These are phyloP conservation scores for Anhinga rufa DNA, from an alignment of 2,113 vertebrate species.

Conservation along the genomic window DNA sequence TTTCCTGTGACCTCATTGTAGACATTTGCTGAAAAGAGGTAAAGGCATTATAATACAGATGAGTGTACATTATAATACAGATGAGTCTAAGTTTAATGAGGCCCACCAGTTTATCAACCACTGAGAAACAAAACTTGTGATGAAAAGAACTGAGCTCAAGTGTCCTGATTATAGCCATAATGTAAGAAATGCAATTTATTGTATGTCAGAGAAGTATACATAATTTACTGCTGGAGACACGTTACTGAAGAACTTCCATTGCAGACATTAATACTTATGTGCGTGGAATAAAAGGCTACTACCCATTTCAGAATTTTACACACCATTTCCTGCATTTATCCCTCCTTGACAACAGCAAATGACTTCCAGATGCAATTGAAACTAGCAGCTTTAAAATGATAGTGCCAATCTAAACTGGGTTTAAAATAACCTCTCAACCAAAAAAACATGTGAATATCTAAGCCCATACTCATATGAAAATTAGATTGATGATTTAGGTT, in stretches of 20 bases:
- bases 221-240: not conserved
- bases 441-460: not conserved
- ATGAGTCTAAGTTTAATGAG: not conserved
- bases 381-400: constrained; percentile 35
- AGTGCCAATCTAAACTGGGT: not conserved
- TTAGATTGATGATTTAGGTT: not conserved
- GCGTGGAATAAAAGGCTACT: constrained; percentile 8
- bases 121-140: not conserved
- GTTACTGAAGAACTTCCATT: not conserved
- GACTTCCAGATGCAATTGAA: constrained; percentile 2
- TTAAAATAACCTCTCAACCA: not conserved
- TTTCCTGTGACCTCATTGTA: not conserved
- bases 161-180: not conserved
- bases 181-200: not conserved
- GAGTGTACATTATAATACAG: not conserved
- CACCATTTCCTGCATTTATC: constrained; percentile 46
- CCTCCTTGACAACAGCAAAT: not conserved
- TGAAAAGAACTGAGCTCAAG: not conserved
- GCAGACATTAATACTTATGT: not conserved
- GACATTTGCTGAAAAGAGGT: not conserved
- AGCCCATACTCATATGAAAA: not conserved
- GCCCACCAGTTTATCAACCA: not conserved
- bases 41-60: not conserved
- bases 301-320: constrained; percentile 24
- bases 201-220: not conserved